Conservation (phyloP, 1,140 invertebrate species). For the Rhagoletis zephyria region DNA sequence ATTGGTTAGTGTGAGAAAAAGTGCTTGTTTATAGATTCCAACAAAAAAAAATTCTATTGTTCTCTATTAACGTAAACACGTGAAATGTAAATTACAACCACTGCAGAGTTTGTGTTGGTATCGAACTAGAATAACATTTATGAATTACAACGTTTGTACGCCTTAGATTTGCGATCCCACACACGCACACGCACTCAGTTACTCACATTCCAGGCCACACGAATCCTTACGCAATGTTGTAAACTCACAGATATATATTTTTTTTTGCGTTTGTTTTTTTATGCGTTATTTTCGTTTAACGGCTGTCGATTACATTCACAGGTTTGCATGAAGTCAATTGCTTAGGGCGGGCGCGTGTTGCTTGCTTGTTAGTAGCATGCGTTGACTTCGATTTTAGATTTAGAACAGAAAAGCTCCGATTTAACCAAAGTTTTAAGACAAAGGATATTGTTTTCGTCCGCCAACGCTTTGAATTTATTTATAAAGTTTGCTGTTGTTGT, state of each 20-base stretch:
- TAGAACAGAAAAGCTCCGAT: too few species aligned
- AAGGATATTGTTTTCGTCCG: too few species aligned
- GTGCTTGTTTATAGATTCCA: not conserved
- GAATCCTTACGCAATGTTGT: slow-evolving; percentile 6
- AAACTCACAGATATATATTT: not conserved
- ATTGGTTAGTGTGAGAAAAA: slow-evolving; percentile 1
- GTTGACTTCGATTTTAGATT: not conserved
- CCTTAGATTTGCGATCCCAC: not conserved
- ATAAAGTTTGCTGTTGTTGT: too few species aligned
- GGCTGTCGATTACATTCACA: not conserved
- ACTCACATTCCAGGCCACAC: not conserved
- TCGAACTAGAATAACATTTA: not conserved
- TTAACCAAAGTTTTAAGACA: too few species aligned
- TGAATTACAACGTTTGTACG: not conserved
- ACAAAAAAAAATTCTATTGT: not conserved
- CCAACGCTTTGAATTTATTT: too few species aligned
- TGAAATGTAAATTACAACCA: not conserved
- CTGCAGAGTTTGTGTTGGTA: not conserved
- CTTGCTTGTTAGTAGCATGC: not conserved
- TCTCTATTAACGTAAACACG: not conserved
- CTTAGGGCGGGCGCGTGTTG: not conserved
- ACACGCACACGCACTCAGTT: not conserved
- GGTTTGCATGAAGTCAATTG: slow-evolving; percentile 2
- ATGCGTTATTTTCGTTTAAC: slow-evolving; percentile 1
- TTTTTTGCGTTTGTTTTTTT: not conserved